phyloP scores from a whole-genome alignment of 2,797 vertebrate species.

The Premnoplex brunnescens region DNA sequence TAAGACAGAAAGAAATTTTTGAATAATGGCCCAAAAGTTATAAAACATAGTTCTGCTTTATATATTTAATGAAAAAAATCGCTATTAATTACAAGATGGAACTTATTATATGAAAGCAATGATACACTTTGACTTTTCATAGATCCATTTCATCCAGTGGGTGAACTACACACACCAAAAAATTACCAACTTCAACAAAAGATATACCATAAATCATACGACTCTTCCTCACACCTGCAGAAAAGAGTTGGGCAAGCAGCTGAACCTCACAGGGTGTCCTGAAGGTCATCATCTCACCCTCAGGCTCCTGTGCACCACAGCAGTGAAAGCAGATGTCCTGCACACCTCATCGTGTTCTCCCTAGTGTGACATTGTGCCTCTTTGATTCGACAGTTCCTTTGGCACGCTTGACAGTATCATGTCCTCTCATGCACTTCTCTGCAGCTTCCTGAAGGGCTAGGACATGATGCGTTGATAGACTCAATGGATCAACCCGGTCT shows the following conservation, averaged over 20 bases:
- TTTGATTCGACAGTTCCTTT: not conserved
- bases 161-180: not conserved
- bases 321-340: not conserved
- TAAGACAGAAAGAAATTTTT: not conserved
- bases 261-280: not conserved
- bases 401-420: not conserved
- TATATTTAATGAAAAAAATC: not conserved
- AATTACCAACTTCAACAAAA: not conserved
- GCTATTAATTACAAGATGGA: not conserved
- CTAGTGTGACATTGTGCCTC: not conserved
- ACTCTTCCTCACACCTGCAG: constrained; percentile 50
- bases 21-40: not conserved
- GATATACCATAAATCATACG: not conserved
- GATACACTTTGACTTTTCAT: not conserved
- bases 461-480: not conserved
- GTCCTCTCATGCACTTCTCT: not conserved
- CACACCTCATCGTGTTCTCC: not conserved
- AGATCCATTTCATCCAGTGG: not conserved
- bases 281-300: not conserved
- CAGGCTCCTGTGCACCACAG: not conserved
- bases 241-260: not conserved
- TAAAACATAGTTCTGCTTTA: not conserved
- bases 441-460: not conserved
- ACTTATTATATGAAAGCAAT: not conserved
- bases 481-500: not conserved